phyloP scores from a whole-genome alignment of 2,113 vertebrate species.

The Neopipo cinnamomea region DNA sequence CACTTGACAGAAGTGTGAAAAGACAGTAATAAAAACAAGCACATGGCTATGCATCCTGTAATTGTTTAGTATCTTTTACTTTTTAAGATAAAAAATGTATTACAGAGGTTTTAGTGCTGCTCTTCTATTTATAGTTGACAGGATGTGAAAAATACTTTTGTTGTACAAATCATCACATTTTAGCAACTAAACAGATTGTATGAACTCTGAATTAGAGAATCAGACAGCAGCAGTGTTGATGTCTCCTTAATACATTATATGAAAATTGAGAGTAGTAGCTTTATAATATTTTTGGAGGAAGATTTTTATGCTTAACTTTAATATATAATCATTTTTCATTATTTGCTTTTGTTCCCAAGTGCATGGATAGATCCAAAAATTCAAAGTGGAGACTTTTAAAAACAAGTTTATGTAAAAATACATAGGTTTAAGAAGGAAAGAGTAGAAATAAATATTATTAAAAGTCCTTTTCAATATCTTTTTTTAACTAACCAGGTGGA shows the following conservation, averaged over 20 bases:
- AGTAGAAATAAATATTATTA: not conserved
- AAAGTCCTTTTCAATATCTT: not conserved
- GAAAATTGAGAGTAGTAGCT: not conserved
- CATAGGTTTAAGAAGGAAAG: not conserved
- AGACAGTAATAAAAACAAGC: not conserved
- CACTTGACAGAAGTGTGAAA: not conserved
- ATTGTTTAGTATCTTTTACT: not conserved
- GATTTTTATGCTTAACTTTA: not conserved
- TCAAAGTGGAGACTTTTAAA: not conserved
- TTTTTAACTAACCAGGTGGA: not conserved
- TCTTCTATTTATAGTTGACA: not conserved
- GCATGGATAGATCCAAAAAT: not conserved
- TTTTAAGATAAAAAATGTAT: not conserved
- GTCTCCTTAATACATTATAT: not conserved
- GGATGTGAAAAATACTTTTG: not conserved
- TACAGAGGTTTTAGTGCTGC: not conserved
- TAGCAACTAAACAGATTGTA: not conserved
- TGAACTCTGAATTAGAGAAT: not conserved
- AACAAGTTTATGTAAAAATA: not conserved
- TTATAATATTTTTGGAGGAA: not conserved
- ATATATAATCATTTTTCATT: not conserved
- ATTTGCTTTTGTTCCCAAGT: not conserved
- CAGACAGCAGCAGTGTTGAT: not conserved
- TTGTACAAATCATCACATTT: not conserved
- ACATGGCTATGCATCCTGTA: not conserved